phyloP scores from a whole-genome alignment of 2,113 vertebrate genomes.

The Todiramphus chloris region DNA sequence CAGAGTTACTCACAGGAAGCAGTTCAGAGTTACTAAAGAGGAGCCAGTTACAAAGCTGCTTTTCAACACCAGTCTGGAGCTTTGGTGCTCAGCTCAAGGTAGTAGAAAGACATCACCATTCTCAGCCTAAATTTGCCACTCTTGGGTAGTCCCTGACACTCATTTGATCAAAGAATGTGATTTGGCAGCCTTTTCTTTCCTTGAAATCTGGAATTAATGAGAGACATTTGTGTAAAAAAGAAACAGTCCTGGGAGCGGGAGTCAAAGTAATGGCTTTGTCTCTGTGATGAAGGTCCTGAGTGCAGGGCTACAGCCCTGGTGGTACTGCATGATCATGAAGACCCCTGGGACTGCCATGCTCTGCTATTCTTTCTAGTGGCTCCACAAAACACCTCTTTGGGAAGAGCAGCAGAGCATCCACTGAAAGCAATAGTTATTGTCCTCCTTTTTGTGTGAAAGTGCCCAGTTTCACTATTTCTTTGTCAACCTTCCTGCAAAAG shows the following conservation, averaged over 20 bases:
- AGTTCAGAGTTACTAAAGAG: background rate
- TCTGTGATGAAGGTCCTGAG: fast-evolving
- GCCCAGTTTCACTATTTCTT: background rate
- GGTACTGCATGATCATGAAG: background rate
- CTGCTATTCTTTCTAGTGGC: background rate
- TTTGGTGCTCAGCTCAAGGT: background rate
- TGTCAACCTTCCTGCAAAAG: background rate
- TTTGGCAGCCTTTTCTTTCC: background rate
- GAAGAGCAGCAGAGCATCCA: background rate
- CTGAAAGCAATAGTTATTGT: background rate
- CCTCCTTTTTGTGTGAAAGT: background rate
- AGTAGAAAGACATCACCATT: background rate
- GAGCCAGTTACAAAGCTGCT: background rate
- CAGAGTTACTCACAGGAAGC: background rate
- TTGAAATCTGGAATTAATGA: background rate
- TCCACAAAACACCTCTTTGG: fast-evolving
- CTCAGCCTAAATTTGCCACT: background rate
- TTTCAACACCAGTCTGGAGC: background rate
- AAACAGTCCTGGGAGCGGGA: background rate
- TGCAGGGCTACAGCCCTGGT: background rate
- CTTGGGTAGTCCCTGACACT: background rate
- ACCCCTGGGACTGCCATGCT: background rate
- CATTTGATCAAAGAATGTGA: background rate
- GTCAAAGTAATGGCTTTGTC: background rate
- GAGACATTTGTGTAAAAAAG: background rate